These are phyloP conservation scores for Andrena chrysosceles DNA, from an alignment of 2,888 invertebrate genomes.

Conservation along the genomic window DNA sequence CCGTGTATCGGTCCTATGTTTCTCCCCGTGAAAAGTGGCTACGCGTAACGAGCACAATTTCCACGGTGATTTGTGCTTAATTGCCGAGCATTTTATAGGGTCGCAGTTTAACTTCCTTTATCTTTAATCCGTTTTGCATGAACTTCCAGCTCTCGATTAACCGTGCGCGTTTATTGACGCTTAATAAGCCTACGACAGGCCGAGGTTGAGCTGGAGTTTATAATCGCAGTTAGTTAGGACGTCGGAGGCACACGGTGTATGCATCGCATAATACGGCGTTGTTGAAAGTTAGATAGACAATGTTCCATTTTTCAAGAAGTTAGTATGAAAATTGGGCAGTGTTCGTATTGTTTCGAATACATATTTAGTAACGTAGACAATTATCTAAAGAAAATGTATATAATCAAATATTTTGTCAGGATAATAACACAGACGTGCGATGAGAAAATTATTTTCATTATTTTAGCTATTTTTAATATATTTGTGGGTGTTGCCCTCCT, in stretches of 20 bases:
- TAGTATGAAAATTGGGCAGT: neutral
- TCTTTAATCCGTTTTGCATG: slow-evolving; percentile 54
- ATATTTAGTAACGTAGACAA: no score
- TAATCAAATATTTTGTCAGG: no score
- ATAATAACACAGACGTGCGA: no score
- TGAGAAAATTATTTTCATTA: no score
- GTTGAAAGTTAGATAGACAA: neutral
- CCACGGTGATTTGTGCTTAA: slow-evolving; percentile 76
- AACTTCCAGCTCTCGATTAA: slow-evolving; percentile 43
- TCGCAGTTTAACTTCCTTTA: slow-evolving; percentile 49
- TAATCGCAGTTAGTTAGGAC: slow-evolving; percentile 40
- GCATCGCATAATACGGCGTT: neutral
- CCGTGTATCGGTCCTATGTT: slow-evolving; percentile 25
- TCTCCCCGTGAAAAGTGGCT: slow-evolving; percentile 21
- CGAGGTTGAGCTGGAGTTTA: slow-evolving; percentile 29
- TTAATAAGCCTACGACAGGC: slow-evolving; percentile 46
- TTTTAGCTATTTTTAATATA: no score
- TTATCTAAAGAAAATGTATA: no score
- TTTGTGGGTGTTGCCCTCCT: no score
- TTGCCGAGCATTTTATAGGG: slow-evolving; percentile 68
- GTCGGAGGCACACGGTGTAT: neutral
- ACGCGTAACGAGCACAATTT: slow-evolving; percentile 55
- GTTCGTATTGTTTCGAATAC: no score
- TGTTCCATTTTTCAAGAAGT: neutral
- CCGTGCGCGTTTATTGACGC: slow-evolving; percentile 46